Base-by-base conservation (phyloP, 2,113 vertebrate genomes). In the Paratilapia polleni region DNA sequence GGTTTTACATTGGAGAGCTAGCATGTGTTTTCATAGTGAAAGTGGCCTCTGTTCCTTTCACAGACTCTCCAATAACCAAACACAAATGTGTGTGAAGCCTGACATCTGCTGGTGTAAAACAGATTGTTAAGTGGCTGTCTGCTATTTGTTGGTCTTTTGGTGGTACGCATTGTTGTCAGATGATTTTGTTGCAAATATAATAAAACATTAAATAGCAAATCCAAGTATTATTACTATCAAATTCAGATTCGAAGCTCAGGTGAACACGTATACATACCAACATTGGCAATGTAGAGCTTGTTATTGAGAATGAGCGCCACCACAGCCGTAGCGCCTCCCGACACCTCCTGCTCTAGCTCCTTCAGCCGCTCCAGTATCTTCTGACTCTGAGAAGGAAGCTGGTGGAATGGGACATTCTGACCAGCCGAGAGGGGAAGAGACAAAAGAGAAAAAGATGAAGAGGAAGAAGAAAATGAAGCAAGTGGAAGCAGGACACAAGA, bases 221-320 rank as follows among this genome's bases (percentile, higher is more conserved):
- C 5, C 20, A 12, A 64, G 47, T 2, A 28, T 59, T 19, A 19
- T 43, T 3, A 3, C 54, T 78, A 34, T 38, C 20, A 54, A 54
- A 38, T 38, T 7, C 12, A 26, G 6, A 31, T 13, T 31, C 43
- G 22, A n/a, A n/a, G 58, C 36, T 17, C 13, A 14, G n/a, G 66
- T 31, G 4, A n/a, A 26, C 15, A 10, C 4, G 9, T 24, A 54
- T 54, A 49, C 97, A 84, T 94, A 99, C 98, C 98, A 26, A 98
- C 97, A 7, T 98, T 99, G 89, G 98, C 98, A 0, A 99, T 96
- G 57, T 97, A 98, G 36, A 99, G 97, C 85, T 97, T 99, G 95
- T 95, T 97, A 95, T 97, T 98, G 87, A 98, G 97, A 83, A 99
- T 97, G 6, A 99, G 96, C 0, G 97, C 98, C 84, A 99, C 98